Base-by-base conservation (phyloP, 1,140 invertebrate species). In the Rhizoglyphus robini region DNA sequence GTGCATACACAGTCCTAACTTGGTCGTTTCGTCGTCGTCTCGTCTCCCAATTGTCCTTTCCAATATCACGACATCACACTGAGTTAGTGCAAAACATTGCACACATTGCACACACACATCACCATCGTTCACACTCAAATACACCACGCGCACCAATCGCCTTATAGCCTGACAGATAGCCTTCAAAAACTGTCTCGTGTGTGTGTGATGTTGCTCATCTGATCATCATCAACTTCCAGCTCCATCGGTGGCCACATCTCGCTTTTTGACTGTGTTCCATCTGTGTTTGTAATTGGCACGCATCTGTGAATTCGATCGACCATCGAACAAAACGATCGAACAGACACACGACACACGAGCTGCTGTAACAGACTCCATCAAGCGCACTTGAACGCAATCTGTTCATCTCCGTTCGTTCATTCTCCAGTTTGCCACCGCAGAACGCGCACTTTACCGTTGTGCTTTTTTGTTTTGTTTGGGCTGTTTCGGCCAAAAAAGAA, bases 271-370 rank as follows among this genome's bases (percentile, higher is more conserved):
- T 41, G 18, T 11, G 36, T 11, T 8, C 8, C 51, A 54, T 54
- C 51, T 54, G 51, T 20, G 20, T 54, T 54, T 54, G 51, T 20
- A 54, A 32, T 54, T 54, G 51, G 51, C 51, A 54, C 8, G 15
- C 51, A 54, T 54, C 20, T 54, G 51, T 54, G 51, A 54, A 54
- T 54, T 54, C 51, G 20, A 54, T 54, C 51, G 20, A 54, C 23
- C 36, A 41, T 41, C 36, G 36, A 41, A 41, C 36, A 41, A 41
- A 46, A 23, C 41, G 36, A 41, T 11, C 36, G 18, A 41, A 18
- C 8, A 41, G 36, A 41, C 36, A 41, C 8, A 41, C 36, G 18
- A 41, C 8, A 41, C 36, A 54, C 23, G 15, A 54, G 51, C 31
- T 8, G 18, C 36, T 41, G 36, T 11, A 41, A 18, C 8, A 41